Evolutionary conservation across 2,888 invertebrate genomes (phyloP).

Genomic region (Acrobasis suavella): DNA sequence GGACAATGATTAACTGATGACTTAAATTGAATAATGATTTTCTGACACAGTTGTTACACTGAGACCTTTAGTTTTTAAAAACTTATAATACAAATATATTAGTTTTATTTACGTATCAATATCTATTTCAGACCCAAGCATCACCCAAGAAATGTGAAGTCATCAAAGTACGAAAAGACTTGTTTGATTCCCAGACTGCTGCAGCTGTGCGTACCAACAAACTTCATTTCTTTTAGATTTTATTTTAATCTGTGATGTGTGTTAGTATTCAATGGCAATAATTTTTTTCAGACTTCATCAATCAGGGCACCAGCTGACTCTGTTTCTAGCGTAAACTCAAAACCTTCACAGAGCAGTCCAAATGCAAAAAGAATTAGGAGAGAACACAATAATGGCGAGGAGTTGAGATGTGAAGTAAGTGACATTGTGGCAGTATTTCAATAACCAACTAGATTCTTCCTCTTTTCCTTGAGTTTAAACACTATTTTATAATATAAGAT

Average conservation of each 20-base stretch:
- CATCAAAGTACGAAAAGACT: conserved; percentile 48
- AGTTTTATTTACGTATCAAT: not conserved
- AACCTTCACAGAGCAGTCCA: conserved; percentile 5
- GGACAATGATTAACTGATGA: no score
- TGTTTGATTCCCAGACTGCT: conserved; percentile 37
- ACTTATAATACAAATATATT: no score
- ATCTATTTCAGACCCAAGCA: conserved; percentile 26
- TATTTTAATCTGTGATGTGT: no score
- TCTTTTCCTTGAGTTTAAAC: no score
- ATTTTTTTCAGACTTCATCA: conserved; percentile 36
- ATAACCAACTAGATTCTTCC: no score
- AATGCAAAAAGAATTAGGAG: conserved; percentile 25
- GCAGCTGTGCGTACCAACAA: conserved; percentile 35
- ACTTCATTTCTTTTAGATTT: conserved; percentile 5
- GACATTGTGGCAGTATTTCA: not conserved
- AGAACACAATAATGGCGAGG: conserved; percentile 25
- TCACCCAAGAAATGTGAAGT: conserved; percentile 9
- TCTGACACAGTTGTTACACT: no score
- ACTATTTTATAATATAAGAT: no score
- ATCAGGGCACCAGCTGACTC: conserved; percentile 25
- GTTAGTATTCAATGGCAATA: no score
- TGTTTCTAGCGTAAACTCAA: not conserved
- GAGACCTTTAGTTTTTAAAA: no score
- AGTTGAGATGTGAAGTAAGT: conserved; percentile 44
- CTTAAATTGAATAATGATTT: no score